These are phyloP conservation scores for Stomatorhinus walkeri DNA, from an alignment of 2,797 vertebrate species.

Conservation along the genomic window DNA sequence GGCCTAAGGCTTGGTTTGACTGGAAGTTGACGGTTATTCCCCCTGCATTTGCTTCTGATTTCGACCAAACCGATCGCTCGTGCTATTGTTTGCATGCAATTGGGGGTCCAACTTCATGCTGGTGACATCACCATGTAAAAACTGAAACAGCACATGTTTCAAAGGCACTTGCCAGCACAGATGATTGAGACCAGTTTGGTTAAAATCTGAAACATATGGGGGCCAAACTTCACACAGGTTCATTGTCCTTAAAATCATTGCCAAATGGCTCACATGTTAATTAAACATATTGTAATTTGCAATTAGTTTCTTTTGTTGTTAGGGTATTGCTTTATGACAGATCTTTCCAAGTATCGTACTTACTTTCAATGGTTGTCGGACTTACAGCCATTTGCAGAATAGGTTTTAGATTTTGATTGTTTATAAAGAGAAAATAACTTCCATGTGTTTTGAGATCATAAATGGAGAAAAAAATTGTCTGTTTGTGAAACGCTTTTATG, in stretches of 20 bases:
- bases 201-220: not conserved
- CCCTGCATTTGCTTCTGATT: not conserved
- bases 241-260: not conserved
- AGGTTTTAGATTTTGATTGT: not conserved
- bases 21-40: not conserved
- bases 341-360: not conserved
- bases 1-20: not conserved
- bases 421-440: not conserved
- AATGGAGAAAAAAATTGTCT: not conserved
- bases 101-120: not conserved
- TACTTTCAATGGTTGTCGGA: not conserved
- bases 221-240: not conserved
- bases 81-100: not conserved
- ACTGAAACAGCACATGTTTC: not conserved
- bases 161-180: not conserved
- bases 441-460: not conserved
- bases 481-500: not conserved
- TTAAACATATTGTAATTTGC: not conserved
- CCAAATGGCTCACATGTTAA: not conserved
- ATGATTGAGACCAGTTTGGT: not conserved
- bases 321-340: not conserved
- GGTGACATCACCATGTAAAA: not conserved
- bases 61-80: not conserved
- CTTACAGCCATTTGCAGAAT: not conserved
- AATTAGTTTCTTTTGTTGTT: not conserved